A percentile compares a stretch with the other conserved stretches of the same genome.
These are phyloP conservation scores for Sisyra nigra DNA, from an alignment of 2,888 invertebrate species.

Conservation along the genomic window DNA sequence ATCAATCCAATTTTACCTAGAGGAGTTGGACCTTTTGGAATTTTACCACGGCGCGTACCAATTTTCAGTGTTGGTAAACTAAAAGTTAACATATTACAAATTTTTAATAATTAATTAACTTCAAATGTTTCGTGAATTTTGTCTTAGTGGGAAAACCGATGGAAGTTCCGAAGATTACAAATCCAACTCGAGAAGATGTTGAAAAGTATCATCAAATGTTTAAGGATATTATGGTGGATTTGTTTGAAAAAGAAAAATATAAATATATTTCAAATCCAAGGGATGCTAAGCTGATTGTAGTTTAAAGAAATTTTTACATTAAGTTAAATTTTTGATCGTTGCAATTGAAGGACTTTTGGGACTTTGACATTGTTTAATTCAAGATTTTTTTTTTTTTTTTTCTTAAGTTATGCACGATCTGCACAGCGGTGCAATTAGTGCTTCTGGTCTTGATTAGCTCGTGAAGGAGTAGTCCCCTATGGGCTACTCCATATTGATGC, in stretches of 20 bases:
- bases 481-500: no score
- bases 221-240: conserved; percentile 38
- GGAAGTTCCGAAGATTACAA: conserved; percentile 41
- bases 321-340: no score
- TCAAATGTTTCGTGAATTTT: no score
- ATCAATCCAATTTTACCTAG: conserved; percentile 50
- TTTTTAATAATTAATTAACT: conserved; percentile 1
- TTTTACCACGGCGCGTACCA: conserved; percentile 57
- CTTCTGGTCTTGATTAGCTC: no score
- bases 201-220: conserved; percentile 56
- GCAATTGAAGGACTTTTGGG: no score
- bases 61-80: conserved; percentile 65
- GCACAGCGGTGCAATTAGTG: no score
- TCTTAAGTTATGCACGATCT: no score
- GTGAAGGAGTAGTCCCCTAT: no score
- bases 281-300: conserved; percentile 16
- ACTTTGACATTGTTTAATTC: no score
- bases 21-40: conserved; percentile 54
- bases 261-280: conserved; percentile 45
- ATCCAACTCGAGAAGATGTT: conserved; percentile 57
- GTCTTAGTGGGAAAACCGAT: conserved; percentile 71
- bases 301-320: no score
- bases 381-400: no score
- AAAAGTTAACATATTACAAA: no score
- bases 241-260: conserved; percentile 63